Percentiles rank a stretch among this genome's conserved stretches.
Conservation (phyloP, 2,888 invertebrate genomes). For the Diarsia rubi region DNA sequence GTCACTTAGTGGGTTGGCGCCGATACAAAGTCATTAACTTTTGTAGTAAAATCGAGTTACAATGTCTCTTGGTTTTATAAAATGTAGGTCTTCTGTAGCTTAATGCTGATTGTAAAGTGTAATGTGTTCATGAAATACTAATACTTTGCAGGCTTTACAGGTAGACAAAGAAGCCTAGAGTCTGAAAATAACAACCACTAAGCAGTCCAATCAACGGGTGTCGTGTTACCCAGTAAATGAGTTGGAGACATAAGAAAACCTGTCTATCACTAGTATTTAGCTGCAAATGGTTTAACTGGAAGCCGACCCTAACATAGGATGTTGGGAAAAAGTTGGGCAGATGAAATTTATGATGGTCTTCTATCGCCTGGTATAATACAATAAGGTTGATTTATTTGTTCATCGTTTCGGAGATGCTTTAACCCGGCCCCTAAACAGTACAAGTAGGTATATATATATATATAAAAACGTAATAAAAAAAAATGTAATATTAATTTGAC, state of each 20-base stretch:
- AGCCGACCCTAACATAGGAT: too few species aligned
- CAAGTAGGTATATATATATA: too few species aligned
- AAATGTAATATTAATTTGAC: not conserved
- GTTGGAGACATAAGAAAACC: not conserved
- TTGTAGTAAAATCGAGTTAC: slow-evolving; percentile 24
- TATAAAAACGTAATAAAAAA: too few species aligned
- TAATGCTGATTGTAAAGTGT: slow-evolving; percentile 1
- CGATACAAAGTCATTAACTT: slow-evolving; percentile 23
- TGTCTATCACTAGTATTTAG: not conserved
- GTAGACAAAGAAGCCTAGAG: not conserved
- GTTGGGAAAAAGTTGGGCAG: not conserved
- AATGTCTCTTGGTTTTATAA: slow-evolving; percentile 7
- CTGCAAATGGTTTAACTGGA: not conserved
- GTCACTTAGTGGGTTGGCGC: slow-evolving; percentile 13
- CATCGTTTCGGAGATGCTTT: not conserved
- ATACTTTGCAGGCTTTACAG: not conserved
- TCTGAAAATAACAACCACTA: not conserved
- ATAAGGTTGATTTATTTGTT: not conserved
- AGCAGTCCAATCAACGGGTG: not conserved
- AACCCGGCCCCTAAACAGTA: not conserved
- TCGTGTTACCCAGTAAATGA: not conserved
- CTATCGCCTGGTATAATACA: not conserved
- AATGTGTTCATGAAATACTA: not conserved
- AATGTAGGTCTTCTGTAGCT: not conserved
- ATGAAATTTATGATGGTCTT: too few species aligned